Evolutionary conservation across 2,797 vertebrate species (phyloP), one percentile per base, ranked within the genome.

Genomic region (Danio albolineatus): DNA sequence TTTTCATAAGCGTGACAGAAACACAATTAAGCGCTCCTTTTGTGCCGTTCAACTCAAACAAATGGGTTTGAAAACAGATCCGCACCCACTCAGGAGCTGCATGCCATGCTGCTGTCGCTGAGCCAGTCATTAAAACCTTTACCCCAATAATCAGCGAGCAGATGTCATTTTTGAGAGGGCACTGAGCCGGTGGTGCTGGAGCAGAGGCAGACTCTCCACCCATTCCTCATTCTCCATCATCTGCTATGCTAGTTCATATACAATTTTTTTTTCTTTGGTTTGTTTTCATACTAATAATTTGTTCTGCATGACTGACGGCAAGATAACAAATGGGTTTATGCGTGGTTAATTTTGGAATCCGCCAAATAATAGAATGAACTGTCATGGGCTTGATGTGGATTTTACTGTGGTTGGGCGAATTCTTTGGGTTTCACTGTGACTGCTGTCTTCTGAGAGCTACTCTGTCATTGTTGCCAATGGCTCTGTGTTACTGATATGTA

Each of bases 261-360:
- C 54, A 62, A 69, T 62, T 46, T 67, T 49, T n/a, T n/a, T n/a
- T n/a, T n/a, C n/a, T n/a, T 66, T 5, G 54, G 43, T 64, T 69
- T 51, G 73, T 79, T 85, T 69, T 69, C 71, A 78, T 86, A 85
- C 78, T 81, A 77, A 84, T 78, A 36, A 70, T 44, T 80, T 72
- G 46, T 85, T 86, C 70, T 67, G 73, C 73, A 76, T 73, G 70
- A 73, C 48, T 81, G 66, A 57, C 76, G 66, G 57, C 41, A 62
- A 79, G 72, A 84, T 82, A 76, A 80, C 66, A 84, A 83, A 82
- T 81, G 53, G 7, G 43, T 79, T 59, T 53, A 80, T 66, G 72
- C 51, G 49, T 74, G 66, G 44, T 72, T 83, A 82, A 82, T 81
- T 82, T 54, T 56, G 13, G 74, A n/a, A 80, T 87, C 43, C 73